Conservation (phyloP, 2,113 vertebrate genomes). For the Blennius ocellaris region DNA sequence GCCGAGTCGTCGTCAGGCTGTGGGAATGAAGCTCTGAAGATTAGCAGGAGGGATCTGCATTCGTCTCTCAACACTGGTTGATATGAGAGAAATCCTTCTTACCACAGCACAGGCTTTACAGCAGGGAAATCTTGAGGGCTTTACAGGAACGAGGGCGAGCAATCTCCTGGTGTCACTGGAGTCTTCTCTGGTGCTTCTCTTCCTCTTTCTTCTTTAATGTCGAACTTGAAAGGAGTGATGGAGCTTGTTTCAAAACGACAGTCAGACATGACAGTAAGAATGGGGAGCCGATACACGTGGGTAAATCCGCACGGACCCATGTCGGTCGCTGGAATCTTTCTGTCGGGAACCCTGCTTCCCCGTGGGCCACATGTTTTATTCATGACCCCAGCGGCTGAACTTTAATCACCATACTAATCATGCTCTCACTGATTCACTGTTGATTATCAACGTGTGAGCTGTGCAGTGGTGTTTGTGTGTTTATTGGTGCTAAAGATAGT, state of each 20-base stretch:
- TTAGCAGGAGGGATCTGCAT: conserved; percentile 41
- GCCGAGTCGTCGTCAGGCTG: conserved; percentile 27
- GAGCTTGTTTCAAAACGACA: conserved; percentile 41
- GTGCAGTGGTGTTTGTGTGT: background rate
- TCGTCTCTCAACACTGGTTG: conserved; percentile 29
- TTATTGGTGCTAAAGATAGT: background rate
- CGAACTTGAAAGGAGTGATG: conserved; percentile 57
- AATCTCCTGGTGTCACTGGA: conserved; percentile 35
- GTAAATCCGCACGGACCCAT: conserved; percentile 23
- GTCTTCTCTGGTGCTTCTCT: conserved; percentile 39
- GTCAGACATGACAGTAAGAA: conserved; percentile 21
- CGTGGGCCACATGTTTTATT: conserved; percentile 54
- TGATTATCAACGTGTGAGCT: conserved; percentile 22
- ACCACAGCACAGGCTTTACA: conserved; percentile 27
- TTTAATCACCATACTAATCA: conserved; percentile 56
- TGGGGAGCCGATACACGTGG: conserved; percentile 7
- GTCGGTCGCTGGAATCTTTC: conserved; percentile 29
- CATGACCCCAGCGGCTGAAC: conserved; percentile 23
- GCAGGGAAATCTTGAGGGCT: conserved; percentile 52
- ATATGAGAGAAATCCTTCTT: conserved; percentile 45
- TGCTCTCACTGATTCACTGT: conserved; percentile 14
- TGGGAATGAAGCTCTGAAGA: conserved; percentile 22
- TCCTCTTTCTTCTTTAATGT: conserved; percentile 53
- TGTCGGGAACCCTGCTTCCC: conserved; percentile 39
- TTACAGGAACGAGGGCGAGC: conserved; percentile 41